phyloP scores from a whole-genome alignment of 2,797 vertebrate genomes.

The Chelon auratus region DNA sequence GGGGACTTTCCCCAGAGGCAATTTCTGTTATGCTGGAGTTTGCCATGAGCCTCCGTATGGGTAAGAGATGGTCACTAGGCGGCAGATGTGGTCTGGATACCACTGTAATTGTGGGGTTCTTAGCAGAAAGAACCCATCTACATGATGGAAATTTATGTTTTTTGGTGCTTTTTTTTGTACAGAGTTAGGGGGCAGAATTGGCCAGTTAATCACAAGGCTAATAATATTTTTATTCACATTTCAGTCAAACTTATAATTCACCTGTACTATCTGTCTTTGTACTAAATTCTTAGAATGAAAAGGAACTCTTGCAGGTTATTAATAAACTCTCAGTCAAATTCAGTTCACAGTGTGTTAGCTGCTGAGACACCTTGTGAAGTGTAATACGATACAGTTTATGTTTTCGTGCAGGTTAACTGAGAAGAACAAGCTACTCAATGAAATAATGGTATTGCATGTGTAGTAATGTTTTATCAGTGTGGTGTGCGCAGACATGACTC shows the following conservation, averaged over 20 bases:
- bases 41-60: slow-evolving; percentile 89
- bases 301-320: no score
- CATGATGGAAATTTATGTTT: no score
- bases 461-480: background rate
- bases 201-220: background rate
- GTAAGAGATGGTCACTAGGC: slow-evolving; percentile 79
- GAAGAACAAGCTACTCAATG: background rate
- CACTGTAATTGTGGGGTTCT: background rate
- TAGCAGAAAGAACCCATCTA: background rate
- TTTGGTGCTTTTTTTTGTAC: background rate
- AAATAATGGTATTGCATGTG: background rate
- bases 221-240: no score
- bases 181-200: background rate
- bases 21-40: slow-evolving; percentile 88
- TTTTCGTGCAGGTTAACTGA: background rate
- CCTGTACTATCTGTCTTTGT: background rate
- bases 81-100: background rate
- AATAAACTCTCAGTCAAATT: background rate
- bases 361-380: background rate
- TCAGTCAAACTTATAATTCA: background rate
- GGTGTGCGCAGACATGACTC: background rate
- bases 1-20: slow-evolving; percentile 87
- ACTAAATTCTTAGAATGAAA: no score
- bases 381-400: background rate
- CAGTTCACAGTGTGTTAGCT: background rate